Conservation (phyloP, 2,797 vertebrate genomes). For the Typhlichthys subterraneus region DNA sequence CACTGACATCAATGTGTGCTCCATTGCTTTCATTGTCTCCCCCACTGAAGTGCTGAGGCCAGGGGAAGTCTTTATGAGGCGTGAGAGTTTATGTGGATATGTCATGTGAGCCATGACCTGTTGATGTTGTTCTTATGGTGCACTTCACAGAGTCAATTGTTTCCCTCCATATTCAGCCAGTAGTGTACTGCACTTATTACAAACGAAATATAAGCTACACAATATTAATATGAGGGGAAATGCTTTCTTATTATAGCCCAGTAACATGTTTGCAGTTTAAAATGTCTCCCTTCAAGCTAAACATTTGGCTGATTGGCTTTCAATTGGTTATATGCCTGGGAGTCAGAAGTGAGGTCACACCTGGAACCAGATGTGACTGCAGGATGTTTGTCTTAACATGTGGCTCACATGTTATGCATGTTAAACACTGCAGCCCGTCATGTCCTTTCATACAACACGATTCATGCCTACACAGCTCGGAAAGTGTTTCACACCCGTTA, state of each 20-base stretch:
- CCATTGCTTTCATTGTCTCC: slow-evolving; percentile 18
- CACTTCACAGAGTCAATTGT: not conserved
- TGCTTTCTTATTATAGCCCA: no score
- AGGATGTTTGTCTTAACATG: not conserved
- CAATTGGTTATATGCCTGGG: no score
- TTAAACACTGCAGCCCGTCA: no score
- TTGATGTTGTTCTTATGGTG: slow-evolving; percentile 5
- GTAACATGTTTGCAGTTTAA: no score
- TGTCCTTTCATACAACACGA: no score
- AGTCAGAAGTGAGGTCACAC: not conserved
- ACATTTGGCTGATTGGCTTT: no score
- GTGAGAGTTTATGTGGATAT: slow-evolving; percentile 5
- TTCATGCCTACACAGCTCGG: no score
- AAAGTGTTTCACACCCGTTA: no score
- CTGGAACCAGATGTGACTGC: not conserved
- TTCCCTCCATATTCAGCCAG: not conserved
- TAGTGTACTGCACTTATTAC: slow-evolving; percentile 4
- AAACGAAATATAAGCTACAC: no score
- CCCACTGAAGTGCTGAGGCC: slow-evolving; percentile 1
- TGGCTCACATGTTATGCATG: no score
- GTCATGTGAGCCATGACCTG: not conserved
- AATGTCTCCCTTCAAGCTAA: no score
- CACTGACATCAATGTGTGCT: slow-evolving; percentile 14
- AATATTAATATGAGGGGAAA: not conserved
- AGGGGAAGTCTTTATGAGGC: slow-evolving; percentile 1